Evolutionary conservation across 1,140 invertebrate genomes (phyloP).

Genomic region (Mamestra configurata): DNA sequence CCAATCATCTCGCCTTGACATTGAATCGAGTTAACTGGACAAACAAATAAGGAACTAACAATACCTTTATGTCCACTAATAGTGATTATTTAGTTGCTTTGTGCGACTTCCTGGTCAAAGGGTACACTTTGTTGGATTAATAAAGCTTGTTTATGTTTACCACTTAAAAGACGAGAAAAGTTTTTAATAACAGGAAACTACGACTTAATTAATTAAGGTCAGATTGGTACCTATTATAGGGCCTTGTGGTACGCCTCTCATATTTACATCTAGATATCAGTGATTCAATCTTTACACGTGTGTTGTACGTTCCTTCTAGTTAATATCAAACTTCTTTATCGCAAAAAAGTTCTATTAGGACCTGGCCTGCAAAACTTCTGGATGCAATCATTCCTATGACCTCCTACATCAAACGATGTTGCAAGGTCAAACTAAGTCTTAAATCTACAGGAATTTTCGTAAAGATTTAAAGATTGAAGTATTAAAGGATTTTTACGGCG

Average conservation of each 20-base stretch:
- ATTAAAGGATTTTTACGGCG: too few relatives aligned
- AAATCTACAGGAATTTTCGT: too few relatives aligned
- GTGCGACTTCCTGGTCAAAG: conserved; percentile 35
- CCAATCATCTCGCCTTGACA: conserved; percentile 12
- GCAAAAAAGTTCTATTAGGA: too few relatives aligned
- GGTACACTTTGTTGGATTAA: conserved; percentile 15
- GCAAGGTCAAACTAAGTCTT: not conserved
- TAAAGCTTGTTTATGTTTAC: conserved; percentile 22
- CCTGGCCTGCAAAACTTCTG: too few relatives aligned
- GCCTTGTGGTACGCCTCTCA: conserved; percentile 28
- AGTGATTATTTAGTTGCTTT: not conserved
- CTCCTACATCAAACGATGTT: not conserved
- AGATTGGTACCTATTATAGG: conserved; percentile 13
- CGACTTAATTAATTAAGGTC: conserved; percentile 5
- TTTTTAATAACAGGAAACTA: not conserved
- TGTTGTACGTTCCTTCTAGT: too few relatives aligned
- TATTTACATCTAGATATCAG: not conserved
- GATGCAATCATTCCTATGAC: not conserved
- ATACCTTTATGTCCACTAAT: conserved; percentile 20
- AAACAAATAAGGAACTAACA: conserved; percentile 36
- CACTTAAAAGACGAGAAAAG: not conserved
- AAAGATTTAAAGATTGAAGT: too few relatives aligned
- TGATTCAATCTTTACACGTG: too few relatives aligned
- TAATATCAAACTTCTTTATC: too few relatives aligned
- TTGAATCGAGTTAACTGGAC: conserved; percentile 14